A percentile compares a stretch with the other conserved stretches of the same genome.
These are phyloP conservation scores for Maccullochella peelii DNA, from an alignment of 2,113 vertebrate species.

Conservation along the genomic window DNA sequence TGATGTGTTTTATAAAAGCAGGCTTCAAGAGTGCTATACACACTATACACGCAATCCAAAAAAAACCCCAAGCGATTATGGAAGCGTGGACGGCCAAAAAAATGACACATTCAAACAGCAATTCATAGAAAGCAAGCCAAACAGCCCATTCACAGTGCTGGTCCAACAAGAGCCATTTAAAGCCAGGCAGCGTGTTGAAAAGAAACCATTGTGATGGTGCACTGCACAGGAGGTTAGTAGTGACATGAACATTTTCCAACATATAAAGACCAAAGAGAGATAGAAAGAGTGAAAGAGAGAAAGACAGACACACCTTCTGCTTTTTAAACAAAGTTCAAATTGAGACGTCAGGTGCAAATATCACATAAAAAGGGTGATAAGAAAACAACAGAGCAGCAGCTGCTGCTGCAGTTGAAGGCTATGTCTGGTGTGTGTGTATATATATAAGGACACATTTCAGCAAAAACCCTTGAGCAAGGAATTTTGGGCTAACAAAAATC, in stretches of 20 bases:
- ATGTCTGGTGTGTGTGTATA: not conserved
- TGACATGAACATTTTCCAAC: constrained; percentile 36
- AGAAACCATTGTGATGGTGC: constrained; percentile 25
- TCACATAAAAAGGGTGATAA: not conserved
- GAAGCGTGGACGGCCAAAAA: not conserved
- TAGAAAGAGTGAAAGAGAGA: constrained; percentile 13
- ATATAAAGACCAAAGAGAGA: constrained; percentile 8
- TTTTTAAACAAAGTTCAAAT: constrained; percentile 2
- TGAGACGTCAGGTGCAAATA: not conserved
- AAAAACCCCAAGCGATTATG: not conserved
- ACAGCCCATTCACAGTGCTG: constrained; percentile 9
- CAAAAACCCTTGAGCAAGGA: constrained; percentile 19
- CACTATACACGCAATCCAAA: not conserved
- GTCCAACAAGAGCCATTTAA: constrained; percentile 35
- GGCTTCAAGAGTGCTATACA: constrained; percentile 2
- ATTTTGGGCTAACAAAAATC: not conserved
- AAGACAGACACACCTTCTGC: not conserved
- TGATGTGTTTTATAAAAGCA: constrained; percentile 19
- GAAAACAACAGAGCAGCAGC: not conserved
- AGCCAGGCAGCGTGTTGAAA: constrained; percentile 27
- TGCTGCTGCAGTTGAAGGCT: not conserved
- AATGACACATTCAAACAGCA: constrained; percentile 30
- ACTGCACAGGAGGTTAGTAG: not conserved
- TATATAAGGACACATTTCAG: not conserved
- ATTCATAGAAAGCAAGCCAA: constrained; percentile 30